These are phyloP conservation scores for Saimiri boliviensis DNA, from an alignment of 2,113 vertebrate species.

Conservation along the genomic window DNA sequence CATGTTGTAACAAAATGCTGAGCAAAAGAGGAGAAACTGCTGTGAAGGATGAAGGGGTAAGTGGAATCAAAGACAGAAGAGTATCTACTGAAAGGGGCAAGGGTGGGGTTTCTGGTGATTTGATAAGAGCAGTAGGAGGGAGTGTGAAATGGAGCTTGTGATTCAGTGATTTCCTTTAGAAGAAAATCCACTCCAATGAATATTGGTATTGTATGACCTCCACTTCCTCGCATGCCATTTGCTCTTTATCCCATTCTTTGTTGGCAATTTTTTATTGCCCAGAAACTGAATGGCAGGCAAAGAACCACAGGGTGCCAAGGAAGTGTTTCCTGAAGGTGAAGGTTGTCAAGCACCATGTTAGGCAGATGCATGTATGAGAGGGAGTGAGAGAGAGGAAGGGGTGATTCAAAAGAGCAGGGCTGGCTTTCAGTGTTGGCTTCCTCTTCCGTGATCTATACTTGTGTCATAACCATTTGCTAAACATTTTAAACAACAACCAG, in stretches of 20 bases:
- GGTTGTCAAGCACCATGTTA: neutral
- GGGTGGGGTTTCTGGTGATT: accelerated
- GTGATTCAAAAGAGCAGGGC: neutral
- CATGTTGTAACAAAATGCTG: neutral
- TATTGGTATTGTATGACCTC: too few relatives aligned
- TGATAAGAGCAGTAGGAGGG: neutral
- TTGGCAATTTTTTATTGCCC: neutral
- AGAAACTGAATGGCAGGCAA: neutral
- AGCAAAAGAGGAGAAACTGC: too few relatives aligned
- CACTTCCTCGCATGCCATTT: too few relatives aligned
- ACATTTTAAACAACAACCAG: neutral
- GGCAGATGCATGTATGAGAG: neutral
- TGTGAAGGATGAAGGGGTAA: neutral
- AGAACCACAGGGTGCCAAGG: neutral
- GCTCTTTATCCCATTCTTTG: too few relatives aligned
- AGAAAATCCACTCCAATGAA: accelerated
- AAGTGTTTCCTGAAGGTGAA: too few relatives aligned
- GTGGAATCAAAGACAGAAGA: neutral
- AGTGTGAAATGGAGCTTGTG: neutral
- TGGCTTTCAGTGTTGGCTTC: neutral
- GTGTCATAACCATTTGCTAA: neutral
- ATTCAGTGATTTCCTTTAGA: neutral
- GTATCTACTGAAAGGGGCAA: too few relatives aligned
- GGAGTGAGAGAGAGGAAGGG: neutral
- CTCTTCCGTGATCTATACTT: too few relatives aligned